Base-by-base conservation (phyloP, 2,888 invertebrate species). In the Caenorhabditis doughertyi region DNA sequence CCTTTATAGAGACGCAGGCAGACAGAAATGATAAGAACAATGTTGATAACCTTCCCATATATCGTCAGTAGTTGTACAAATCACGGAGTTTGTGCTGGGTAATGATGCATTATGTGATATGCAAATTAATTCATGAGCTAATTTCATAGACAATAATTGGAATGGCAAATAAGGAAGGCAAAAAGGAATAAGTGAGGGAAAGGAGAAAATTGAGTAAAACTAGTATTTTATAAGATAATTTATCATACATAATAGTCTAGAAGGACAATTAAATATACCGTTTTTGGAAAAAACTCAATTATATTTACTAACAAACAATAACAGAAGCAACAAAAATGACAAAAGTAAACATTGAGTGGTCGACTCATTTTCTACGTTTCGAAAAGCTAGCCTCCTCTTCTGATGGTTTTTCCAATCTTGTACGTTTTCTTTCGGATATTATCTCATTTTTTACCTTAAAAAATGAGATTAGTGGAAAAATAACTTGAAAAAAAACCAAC, bases 1-100 rank as follows among this genome's bases (percentile, higher is more conserved):
- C 2, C 16, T 47, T 13, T 49, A 49, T 16, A 42, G 53, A 62
- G 51, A 72, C 60, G 62, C 62, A 72, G 62, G 60, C 11, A 53
- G 56, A 47, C 44, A 25, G 56, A 35, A 16, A 47, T 62, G 72
- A 64, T 73, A 73, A 73, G 62, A 51, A 51, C 51, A n/a, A n/a
- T 13, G 35, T 58, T 71, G 49, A 53, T 44, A 73, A 44, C 49
- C 13, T 18, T 21, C 44, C 44, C n/a, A n/a, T n/a, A 32, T 47
- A 25, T 18, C 32, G 39, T n/a, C 58, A 18, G 32, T 18, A n/a
- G 29, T 13, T 39, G 76, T 67, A 76, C 76, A 76, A 76, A 67
- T 60, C 58, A 76, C 67, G 51, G 62, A 62, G 29, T 42, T 39
- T 60, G 5, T 5, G 27, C 27, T 27, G 55, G 42, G 25, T 44